Evolutionary conservation across 2,888 invertebrate species (phyloP), one percentile per base, ranked within the genome.

Genomic region (Acanthosepion lycidas): DNA sequence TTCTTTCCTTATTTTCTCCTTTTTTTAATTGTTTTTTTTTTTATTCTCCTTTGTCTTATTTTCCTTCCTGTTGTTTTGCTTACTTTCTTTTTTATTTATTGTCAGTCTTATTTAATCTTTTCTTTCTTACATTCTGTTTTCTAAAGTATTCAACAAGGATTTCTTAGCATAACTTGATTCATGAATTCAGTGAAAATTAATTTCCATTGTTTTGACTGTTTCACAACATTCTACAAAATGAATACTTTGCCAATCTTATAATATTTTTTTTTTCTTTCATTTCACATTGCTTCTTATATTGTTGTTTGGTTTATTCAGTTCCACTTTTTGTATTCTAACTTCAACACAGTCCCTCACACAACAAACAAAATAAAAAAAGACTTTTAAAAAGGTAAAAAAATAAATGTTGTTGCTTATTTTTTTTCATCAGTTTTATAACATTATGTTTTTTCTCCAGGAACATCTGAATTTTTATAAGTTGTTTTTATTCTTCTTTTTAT

Each of bases 81-180:
- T 59, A 4, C 59, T 59, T 59, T 59, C 23, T 59, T 23, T 59
- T 59, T 59, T 26, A 59, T 59, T 23, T 59, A 59, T 20, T 59
- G 59, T 23, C 20, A 20, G 20, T 20, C 23, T 59, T 59, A 59
- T 23, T 55, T 55, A 20, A 28, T 78, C n/a, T 78, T n/a, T 78
- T 15, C 23, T 33, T 33, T 23, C 33, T 3, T 33, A 3, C 5
- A 9, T 78, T 78, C 78, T 15, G 12, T 78, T 78, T 78, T n/a
- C n/a, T n/a, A 78, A 78, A 78, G n/a, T 78, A 78, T 78, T 78
- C 78, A 78, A 33, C 78, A 78, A 78, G n/a, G 78, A 78, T 78
- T 78, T 78, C 78, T n/a, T 78, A n/a, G n/a, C n/a, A 78, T 78
- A 78, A 78, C 78, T 78, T 78, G 78, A 78, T 78, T 78, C 78